Base-by-base conservation (phyloP, 1,140 invertebrate species). In the Drosophila sulfurigaster region DNA sequence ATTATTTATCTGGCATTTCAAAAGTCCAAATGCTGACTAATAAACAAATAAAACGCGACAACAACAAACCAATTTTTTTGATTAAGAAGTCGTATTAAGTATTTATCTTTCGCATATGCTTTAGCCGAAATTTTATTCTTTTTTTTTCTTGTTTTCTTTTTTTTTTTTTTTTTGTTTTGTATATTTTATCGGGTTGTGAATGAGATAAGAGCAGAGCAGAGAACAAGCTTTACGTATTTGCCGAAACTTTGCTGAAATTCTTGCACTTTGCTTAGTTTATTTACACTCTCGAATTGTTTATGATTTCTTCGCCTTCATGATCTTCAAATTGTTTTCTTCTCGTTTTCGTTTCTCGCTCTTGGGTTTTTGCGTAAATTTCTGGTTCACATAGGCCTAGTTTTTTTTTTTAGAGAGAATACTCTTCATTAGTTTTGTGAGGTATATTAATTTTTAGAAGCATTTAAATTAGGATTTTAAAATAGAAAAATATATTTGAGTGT, bases 251-350 rank as follows among this genome's bases (percentile, higher is more conserved):
- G 11, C 28, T 72, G 49, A 20, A 35, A 56, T 65, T 72, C 43
- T 48, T 49, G 16, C 1, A 35, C 16, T 62, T 49, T 49, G 48
- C 32, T 46, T 51, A 60, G 67, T 73, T 77, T 77, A 63, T 81
- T 77, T 74, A 63, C 32, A 62, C 15, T 38, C 62, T 10, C n/a
- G 65, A 51, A 70, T 59, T 82, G 52, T 71, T 78, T 76, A 60
- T 43, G 56, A 63, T 66, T 41, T 43, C 45, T 41, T 32, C 45
- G 30, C 38, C 30, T 67, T 58, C 49, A 15, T 13, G 35, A 38
- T 45, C 28, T 35, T 60, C n/a, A 54, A 70, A 49, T 75, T 67
- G 38, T 56, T 71, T 66, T 35, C 41, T 30, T 43, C 32, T 64
- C 13, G 20, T 52, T 52, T 51, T 41, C 38, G 10, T 46, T 57